phyloP scores from a whole-genome alignment of 2,888 invertebrate genomes.

The Hanleya hanleyi region DNA sequence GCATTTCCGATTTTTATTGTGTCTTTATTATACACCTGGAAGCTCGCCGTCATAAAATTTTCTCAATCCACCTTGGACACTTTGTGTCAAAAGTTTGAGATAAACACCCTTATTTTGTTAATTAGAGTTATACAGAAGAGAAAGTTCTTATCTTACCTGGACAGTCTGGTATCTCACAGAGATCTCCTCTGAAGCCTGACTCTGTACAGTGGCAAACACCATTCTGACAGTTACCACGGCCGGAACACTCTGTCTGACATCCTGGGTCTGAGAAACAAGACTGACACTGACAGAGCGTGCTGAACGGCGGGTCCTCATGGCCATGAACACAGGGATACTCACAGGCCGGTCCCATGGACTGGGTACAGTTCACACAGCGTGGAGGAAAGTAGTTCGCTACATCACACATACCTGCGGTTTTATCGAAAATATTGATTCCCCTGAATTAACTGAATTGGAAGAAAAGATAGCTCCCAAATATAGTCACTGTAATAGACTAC shows the following conservation, averaged over 20 bases:
- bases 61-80: no score
- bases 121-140: background rate
- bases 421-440: no score
- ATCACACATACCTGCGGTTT: constrained; percentile 54
- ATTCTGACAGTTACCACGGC: constrained; percentile 36
- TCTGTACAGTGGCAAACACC: constrained; percentile 46
- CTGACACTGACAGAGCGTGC: constrained; percentile 46
- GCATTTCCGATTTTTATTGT: no score
- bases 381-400: constrained; percentile 41
- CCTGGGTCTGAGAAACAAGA: constrained; percentile 48
- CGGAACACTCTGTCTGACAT: constrained; percentile 49
- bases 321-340: constrained; percentile 55
- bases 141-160: constrained; percentile 45
- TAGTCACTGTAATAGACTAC: no score
- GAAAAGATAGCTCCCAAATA: no score
- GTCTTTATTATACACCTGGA: no score
- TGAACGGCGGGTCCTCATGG: constrained; percentile 42
- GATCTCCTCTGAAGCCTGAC: constrained; percentile 49
- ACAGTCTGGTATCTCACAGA: constrained; percentile 51
- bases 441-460: no score
- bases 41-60: no score
- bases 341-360: constrained; percentile 54
- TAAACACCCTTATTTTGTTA: no score
- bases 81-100: no score
- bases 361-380: constrained; percentile 48